These are phyloP conservation scores for Callorhinus ursinus DNA, from an alignment of 2,113 vertebrate species.

Conservation along the genomic window DNA sequence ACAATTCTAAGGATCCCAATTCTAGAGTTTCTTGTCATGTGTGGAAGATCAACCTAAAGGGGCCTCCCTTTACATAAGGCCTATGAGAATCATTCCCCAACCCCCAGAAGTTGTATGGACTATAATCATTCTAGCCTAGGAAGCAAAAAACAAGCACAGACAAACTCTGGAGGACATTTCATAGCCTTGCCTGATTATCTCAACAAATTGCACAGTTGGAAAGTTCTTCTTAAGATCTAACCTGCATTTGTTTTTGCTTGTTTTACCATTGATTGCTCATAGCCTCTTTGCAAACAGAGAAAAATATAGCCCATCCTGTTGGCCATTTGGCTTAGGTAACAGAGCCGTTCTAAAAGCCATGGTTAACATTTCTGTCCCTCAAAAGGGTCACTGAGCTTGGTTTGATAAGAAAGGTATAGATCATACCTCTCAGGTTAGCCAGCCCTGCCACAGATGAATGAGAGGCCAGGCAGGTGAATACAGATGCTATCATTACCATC, in stretches of 20 bases:
- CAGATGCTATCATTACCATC: accelerated
- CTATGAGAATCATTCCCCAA: background rate
- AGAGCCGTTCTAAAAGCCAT: background rate
- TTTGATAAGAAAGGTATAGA: background rate
- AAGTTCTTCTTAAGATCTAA: background rate
- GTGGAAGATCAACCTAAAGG: background rate
- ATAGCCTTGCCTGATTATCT: background rate
- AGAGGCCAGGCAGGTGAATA: background rate
- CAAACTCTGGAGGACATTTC: background rate
- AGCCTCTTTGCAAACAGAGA: background rate
- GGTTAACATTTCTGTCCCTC: background rate
- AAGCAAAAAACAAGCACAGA: background rate
- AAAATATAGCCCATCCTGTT: background rate
- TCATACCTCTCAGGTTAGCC: background rate
- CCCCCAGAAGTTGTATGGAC: background rate
- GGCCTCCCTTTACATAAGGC: background rate
- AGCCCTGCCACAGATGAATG: too few relatives aligned
- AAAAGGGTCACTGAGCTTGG: background rate
- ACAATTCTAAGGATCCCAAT: background rate
- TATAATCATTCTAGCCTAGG: background rate
- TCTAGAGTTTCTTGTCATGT: background rate
- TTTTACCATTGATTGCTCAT: background rate
- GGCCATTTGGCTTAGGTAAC: background rate
- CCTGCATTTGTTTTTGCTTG: background rate
- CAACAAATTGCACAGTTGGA: background rate